Base-by-base conservation (phyloP, 2,888 invertebrate genomes). In the Copidosoma aretas region DNA sequence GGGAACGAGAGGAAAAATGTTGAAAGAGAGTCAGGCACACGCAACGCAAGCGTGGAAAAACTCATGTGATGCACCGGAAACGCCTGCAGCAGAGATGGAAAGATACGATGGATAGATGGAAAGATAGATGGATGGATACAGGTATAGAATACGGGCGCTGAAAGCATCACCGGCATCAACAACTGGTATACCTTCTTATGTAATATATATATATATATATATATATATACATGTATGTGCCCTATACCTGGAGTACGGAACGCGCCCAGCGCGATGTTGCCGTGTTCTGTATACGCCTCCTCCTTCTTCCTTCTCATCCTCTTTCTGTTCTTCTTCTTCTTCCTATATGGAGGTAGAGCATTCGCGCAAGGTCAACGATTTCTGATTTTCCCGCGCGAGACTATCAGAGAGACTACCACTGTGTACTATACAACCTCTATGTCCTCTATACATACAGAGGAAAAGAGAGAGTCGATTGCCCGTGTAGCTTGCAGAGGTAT, bases 291-390 rank as follows among this genome's bases (percentile, higher is more conserved):
- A 67, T 64, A 67, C 65, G 69, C 59, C 61, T 60, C 12, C 59
- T 60, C 60, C 54, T 57, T 10, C 12, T 43, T 24, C 43, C 54
- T 15, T 25, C 58, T 67, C 61, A 57, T 58, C 56, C 22, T 49
- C 58, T 17, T 63, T 57, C 25, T 56, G 53, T 25, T 59, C 46
- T 52, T 32, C 51, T n/a, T 53, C 39, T 46, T 60, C 51, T 51
- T 51, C 58, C 51, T 58, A 21, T 43, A 15, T 12, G 32, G 24
- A 14, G 51, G 25, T 32, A 39, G 32, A 49, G 51, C 60, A 39
- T 52, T 32, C 62, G 24, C 21, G 73, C 75, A 77, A 78, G 79
- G 78, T 79, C 79, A 79, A 79, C 75, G 43, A 46, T 46, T 46
- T 46, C 43, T 46, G 79, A 76, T 78, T 79, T 79, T 78, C 75